Base-by-base conservation (phyloP, 2,113 vertebrate species). In the Semnopithecus entellus region DNA sequence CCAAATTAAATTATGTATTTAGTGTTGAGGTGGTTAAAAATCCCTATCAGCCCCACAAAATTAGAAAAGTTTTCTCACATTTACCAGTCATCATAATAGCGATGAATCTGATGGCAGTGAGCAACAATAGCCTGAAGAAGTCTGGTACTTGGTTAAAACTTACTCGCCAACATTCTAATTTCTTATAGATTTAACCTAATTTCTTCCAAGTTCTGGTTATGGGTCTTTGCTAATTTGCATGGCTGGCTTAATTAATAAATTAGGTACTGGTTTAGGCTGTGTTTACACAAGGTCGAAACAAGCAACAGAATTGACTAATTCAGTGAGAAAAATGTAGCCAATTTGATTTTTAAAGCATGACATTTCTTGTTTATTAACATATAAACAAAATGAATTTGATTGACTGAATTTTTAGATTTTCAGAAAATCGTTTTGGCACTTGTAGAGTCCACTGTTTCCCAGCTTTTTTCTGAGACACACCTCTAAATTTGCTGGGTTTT, bases 21-120 rank as follows among this genome's bases (percentile, higher is more conserved):
- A 70, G n/a, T 70, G 6, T 73, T 30, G 38, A 95, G 35, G 1
- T 72, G 6, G 38, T 83, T 90, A 57, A 52, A 57, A 91, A 90
- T 22, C 16, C 20, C 16, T 57, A 1, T 76, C 27, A 94, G 22
- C 52, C 75, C 50, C 50, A 52, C 50, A 52, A 89, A 88, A 52
- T 87, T 59, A 48, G 72, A 38, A 30, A 84, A n/a, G 18, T 93
- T 87, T 93, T 59, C 61, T 91, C 76, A 45, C 70, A 86, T 30
- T 72, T 25, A 59, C 61, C 52, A 23, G 22, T 79, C 68, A 7
- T 96, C 83, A 64, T n/a, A 38, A 11, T 35, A 84, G 70, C 48
- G 25, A 64, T 75, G 93, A 43, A 80, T 97, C 97, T 98, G 98
- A 98, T 95, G 97, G 98, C 98, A 98, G 98, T 97, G 98, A 81